phyloP scores from a whole-genome alignment of 1,140 invertebrate species.

The Drosophila takahashii region DNA sequence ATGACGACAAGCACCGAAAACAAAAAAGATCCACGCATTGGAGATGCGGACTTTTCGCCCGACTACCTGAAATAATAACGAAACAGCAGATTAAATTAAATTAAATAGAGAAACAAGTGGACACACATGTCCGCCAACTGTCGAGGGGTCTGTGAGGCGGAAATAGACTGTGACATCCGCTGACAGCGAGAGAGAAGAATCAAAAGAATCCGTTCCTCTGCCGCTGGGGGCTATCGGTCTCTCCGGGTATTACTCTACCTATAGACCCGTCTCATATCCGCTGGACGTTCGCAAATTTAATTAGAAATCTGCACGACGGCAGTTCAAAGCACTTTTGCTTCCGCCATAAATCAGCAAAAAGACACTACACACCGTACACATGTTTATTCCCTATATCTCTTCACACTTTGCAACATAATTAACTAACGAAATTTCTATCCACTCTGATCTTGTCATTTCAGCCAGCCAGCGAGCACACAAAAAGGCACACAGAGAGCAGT shows the following conservation, averaged over 20 bases:
- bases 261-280: conserved; percentile 54
- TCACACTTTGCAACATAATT: conserved; percentile 75
- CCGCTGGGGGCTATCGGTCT: conserved; percentile 21
- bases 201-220: conserved; percentile 22
- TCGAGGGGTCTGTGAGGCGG: conserved; percentile 39
- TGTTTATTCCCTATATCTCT: conserved; percentile 33
- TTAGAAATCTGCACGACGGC: conserved; percentile 69
- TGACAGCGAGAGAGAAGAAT: conserved; percentile 35
- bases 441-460: conserved; percentile 76
- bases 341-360: conserved; percentile 44
- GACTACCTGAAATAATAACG: conserved; percentile 51
- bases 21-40: conserved; percentile 22
- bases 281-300: conserved; percentile 74
- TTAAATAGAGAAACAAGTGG: conserved; percentile 37
- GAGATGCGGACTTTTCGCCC: conserved; percentile 20
- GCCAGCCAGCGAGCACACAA: conserved; percentile 30
- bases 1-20: conserved; percentile 34
- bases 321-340: conserved; percentile 76
- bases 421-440: conserved; percentile 76
- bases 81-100: conserved; percentile 65
- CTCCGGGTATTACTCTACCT: neutral
- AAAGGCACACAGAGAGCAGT: conserved; percentile 29
- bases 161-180: conserved; percentile 80
- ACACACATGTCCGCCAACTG: conserved; percentile 40
- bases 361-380: neutral